Evolutionary conservation across 2,888 invertebrate genomes (phyloP), one percentile per base, ranked within the genome.

Genomic region (Caradrina clavipalpis): DNA sequence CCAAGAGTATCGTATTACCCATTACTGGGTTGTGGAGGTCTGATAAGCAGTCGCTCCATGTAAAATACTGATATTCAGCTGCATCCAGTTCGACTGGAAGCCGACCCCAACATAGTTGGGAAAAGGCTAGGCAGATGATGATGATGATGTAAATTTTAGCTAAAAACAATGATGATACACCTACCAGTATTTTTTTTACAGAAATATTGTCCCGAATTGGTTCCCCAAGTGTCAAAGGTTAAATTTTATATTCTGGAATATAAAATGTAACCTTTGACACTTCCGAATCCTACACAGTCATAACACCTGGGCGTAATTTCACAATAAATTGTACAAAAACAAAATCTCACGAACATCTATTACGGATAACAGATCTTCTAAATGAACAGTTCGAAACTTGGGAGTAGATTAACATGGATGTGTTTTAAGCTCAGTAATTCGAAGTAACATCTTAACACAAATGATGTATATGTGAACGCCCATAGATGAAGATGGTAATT

Each of bases 381-480:
- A 92, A 92, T 93, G 91, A 93, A 93, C 91, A 90, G 91, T 90
- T 90, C 74, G 82, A 61, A 50, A 50, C 54, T 61, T 58, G 50
- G 50, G 49, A 86, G 84, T 86, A 91, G 87, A 93, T 93, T 92
- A 93, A 89, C 87, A 86, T 84, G 76, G 85, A 86, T 85, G 87
- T 74, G 69, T 74, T 83, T 63, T 69, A 47, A 63, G 86, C 87
- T 87, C 85, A 89, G 88, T 91, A 89, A 92, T 93, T 91, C 87
- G 79, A 83, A 88, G 90, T 94, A 93, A 95, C 94, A 91, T 95
- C 95, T 95, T 94, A 94, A 93, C 94, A 93, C 91, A 92, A 93
- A 93, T 94, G 94, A 95, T 94, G 91, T 90, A 93, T 94, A 89
- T 87, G 92, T 87, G 91, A 91, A 94, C 95, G 95, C 95, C 95